Percentiles rank a stretch among this genome's conserved stretches.
phyloP scores from a whole-genome alignment of 2,888 invertebrate species.

The Lampropteryx suffumata region DNA sequence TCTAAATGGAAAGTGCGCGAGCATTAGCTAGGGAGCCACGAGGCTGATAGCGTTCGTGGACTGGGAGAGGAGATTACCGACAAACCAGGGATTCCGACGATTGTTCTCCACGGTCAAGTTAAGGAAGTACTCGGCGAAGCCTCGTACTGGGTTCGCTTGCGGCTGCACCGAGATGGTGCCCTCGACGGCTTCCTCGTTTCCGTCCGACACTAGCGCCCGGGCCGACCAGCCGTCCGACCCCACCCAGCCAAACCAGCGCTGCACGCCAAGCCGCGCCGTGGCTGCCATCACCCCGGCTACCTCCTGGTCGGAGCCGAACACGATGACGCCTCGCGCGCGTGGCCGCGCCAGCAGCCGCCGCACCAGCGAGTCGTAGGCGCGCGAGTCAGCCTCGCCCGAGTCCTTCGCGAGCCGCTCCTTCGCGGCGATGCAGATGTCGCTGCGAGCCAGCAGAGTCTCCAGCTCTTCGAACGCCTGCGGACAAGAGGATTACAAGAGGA shows the following conservation, averaged over 20 bases:
- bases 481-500: too few species aligned
- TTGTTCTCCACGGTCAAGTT: constrained; percentile 93
- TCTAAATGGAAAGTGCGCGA: constrained; percentile 76
- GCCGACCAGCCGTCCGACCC: constrained; percentile 98
- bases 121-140: constrained; percentile 94
- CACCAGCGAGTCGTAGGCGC: constrained; percentile 93
- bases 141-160: constrained; percentile 92
- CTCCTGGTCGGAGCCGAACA: constrained; percentile 98
- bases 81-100: constrained; percentile 96
- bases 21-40: not conserved
- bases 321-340: constrained; percentile 95
- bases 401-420: constrained; percentile 97
- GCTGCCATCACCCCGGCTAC: constrained; percentile 97
- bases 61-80: constrained; percentile 82
- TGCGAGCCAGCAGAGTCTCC: constrained; percentile 90
- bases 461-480: constrained; percentile 97
- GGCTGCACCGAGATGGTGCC: constrained; percentile 96
- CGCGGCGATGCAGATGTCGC: constrained; percentile 95
- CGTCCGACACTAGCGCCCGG: constrained; percentile 91
- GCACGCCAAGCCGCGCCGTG: constrained; percentile 91
- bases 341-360: constrained; percentile 91
- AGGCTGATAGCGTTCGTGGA: too few species aligned
- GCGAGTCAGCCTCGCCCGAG: constrained; percentile 95
- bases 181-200: constrained; percentile 91
- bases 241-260: constrained; percentile 95